A percentile compares a stretch with the other conserved stretches of the same genome.
phyloP scores from a whole-genome alignment of 2,113 vertebrate species.

The Ictalurus punctatus region DNA sequence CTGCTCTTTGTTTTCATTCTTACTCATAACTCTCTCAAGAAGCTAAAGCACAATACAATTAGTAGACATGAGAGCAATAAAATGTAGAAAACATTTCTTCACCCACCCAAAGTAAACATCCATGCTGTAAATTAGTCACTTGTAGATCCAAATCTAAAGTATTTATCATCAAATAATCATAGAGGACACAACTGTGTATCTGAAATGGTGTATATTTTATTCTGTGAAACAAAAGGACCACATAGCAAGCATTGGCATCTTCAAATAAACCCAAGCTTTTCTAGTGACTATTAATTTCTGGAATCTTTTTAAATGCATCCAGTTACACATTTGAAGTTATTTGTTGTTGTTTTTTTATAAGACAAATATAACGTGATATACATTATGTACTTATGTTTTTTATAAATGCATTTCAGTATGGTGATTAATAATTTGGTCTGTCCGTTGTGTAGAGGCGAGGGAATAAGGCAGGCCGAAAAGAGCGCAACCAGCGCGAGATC shows the following conservation, averaged over 20 bases:
- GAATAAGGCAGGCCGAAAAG: conserved; percentile 49
- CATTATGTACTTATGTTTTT: conserved; percentile 62
- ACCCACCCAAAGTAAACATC: not conserved
- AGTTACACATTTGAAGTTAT: conserved; percentile 60
- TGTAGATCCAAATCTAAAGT: not conserved
- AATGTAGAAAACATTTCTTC: not conserved
- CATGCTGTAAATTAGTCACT: not conserved
- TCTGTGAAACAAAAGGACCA: conserved; percentile 79
- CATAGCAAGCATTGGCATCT: conserved; percentile 71
- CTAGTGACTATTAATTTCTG: conserved; percentile 54
- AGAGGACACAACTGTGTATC: conserved; percentile 42
- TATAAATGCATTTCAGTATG: conserved; percentile 65
- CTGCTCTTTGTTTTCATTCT: conserved; percentile 24
- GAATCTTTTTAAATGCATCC: conserved; percentile 57
- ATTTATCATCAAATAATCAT: conserved; percentile 14
- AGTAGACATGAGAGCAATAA: conserved; percentile 1
- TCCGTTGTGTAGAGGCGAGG: conserved; percentile 50
- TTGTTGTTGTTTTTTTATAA: conserved; percentile 61
- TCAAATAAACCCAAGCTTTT: conserved; percentile 67
- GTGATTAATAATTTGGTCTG: conserved; percentile 57
- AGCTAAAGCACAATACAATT: not conserved
- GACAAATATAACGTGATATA: conserved; percentile 73
- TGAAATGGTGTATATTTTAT: conserved; percentile 78
- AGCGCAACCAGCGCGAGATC: conserved; percentile 41
- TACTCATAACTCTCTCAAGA: conserved; percentile 22